A percentile compares a stretch with the other conserved stretches of the same genome.
phyloP scores from a whole-genome alignment of 2,113 vertebrate genomes.

The Pao palembangensis region DNA sequence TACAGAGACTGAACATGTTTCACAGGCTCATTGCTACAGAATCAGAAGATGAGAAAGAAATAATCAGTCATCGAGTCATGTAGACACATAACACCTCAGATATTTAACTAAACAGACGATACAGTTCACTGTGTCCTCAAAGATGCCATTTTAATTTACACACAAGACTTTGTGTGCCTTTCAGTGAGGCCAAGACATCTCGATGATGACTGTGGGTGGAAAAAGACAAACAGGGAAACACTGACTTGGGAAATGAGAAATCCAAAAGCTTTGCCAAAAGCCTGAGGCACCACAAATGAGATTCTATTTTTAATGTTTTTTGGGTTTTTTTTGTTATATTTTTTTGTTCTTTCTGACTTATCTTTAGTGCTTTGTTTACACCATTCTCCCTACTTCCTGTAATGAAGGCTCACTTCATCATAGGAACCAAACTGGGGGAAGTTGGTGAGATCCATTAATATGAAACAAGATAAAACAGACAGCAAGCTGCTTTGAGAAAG shows the following conservation, averaged over 20 bases:
- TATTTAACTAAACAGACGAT: too few species aligned
- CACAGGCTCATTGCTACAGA: too few species aligned
- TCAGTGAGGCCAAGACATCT: slow-evolving; percentile 3
- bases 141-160: slow-evolving; percentile 16
- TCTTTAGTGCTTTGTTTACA: slow-evolving; percentile 31
- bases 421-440: too few species aligned
- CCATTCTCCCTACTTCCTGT: slow-evolving; percentile 1
- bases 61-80: too few species aligned
- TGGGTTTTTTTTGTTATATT: too few species aligned
- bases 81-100: too few species aligned
- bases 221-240: slow-evolving; percentile 4
- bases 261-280: slow-evolving; percentile 21
- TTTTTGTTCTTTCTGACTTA: slow-evolving; percentile 26
- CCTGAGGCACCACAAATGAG: not conserved
- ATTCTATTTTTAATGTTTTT: slow-evolving; percentile 17
- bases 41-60: too few species aligned
- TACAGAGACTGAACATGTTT: too few species aligned
- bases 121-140: too few species aligned
- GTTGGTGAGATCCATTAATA: too few species aligned
- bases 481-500: too few species aligned
- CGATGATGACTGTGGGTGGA: slow-evolving; percentile 16
- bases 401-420: slow-evolving; percentile 31
- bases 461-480: too few species aligned
- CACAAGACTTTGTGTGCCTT: slow-evolving; percentile 2
- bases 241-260: slow-evolving; percentile 34